Evolutionary conservation across 2,888 invertebrate genomes (phyloP), one percentile per base, ranked within the genome.

Genomic region (Caenorhabditis zanzibari): DNA sequence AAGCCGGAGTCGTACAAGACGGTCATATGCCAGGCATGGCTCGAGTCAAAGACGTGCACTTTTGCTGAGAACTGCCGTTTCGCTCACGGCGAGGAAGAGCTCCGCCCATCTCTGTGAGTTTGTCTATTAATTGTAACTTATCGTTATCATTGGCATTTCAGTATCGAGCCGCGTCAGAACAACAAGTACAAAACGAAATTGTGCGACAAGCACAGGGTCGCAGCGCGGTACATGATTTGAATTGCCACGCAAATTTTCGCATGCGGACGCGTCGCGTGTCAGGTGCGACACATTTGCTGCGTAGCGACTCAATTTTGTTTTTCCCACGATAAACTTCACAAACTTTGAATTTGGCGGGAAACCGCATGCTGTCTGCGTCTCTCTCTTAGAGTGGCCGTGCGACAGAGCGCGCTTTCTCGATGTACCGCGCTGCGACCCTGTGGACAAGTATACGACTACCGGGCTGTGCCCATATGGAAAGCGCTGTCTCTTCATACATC

Each of bases 361-460:
- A n/a, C n/a, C n/a, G n/a, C n/a, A n/a, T n/a, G n/a, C n/a, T n/a
- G n/a, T n/a, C n/a, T n/a, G n/a, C n/a, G n/a, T n/a, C n/a, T n/a
- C n/a, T n/a, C n/a, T n/a, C n/a, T n/a, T n/a, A n/a, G n/a, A n/a
- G n/a, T n/a, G n/a, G n/a, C n/a, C n/a, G n/a, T n/a, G n/a, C n/a
- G n/a, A n/a, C n/a, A n/a, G n/a, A n/a, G n/a, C n/a, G n/a, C n/a
- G n/a, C n/a, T n/a, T n/a, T n/a, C n/a, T n/a, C n/a, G n/a, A n/a
- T n/a, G n/a, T n/a, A n/a, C n/a, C n/a, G n/a, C n/a, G n/a, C n/a
- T n/a, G n/a, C n/a, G n/a, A n/a, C n/a, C n/a, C n/a, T n/a, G n/a
- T n/a, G n/a, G n/a, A n/a, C n/a, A n/a, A 92, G 86, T 92, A 92
- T 86, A 92, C 92, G 19, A 91, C 89, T 10, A 90, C 88, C n/a